Percentiles rank a stretch among this genome's conserved stretches.
Conservation (phyloP, 2,113 vertebrate genomes). For the Ivindomyrus marchei region DNA sequence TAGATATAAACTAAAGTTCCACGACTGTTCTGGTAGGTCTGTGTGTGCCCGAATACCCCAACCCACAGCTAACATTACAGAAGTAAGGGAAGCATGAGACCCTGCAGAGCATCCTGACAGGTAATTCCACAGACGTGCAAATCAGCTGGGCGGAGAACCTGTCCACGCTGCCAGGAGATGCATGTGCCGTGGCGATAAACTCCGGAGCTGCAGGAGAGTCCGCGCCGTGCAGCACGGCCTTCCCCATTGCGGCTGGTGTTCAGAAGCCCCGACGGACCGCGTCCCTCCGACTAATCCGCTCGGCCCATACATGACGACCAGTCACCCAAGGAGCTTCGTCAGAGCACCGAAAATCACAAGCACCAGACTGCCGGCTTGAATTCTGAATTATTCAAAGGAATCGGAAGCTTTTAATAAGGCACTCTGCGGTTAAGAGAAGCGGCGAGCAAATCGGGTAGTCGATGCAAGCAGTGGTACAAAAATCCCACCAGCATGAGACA, state of each 20-base stretch:
- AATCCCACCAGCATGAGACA: not conserved
- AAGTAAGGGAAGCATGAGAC: not conserved
- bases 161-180: not conserved
- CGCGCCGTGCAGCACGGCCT: not conserved
- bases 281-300: conserved; percentile 47
- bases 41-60: not conserved
- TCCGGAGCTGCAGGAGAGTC: not conserved
- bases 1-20: not conserved
- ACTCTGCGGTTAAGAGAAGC: not conserved
- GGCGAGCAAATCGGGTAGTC: not conserved
- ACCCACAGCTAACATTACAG: not conserved
- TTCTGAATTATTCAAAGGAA: conserved; percentile 43
- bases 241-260: conserved; percentile 42
- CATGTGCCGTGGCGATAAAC: not conserved
- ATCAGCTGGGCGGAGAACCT: not conserved
- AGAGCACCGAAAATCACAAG: conserved; percentile 52
- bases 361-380: conserved; percentile 37
- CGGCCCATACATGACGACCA: conserved; percentile 55
- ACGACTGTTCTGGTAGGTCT: not conserved
- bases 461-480: not conserved
- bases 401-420: conserved; percentile 32
- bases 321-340: conserved; percentile 59
- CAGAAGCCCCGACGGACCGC: conserved; percentile 42
- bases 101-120: not conserved
- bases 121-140: not conserved